Conservation (phyloP, 2,797 vertebrate genomes). For the Oryzias sinensis region DNA sequence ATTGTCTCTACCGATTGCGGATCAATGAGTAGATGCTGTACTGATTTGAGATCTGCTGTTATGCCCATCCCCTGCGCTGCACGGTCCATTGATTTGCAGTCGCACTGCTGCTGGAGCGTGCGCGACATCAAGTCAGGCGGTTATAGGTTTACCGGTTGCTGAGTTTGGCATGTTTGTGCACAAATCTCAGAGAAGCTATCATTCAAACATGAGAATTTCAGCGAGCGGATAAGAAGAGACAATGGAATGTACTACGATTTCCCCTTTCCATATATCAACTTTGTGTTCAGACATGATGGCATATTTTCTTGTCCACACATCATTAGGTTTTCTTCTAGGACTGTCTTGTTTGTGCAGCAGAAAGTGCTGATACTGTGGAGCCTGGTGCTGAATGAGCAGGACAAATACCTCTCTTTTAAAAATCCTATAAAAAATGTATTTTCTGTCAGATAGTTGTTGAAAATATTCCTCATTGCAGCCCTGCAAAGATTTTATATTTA, state of each 20-base stretch:
- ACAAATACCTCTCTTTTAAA: neutral
- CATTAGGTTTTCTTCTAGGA: neutral
- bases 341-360: neutral
- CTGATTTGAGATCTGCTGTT: slow-evolving; percentile 52
- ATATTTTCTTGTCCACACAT: neutral
- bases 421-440: slow-evolving; percentile 12
- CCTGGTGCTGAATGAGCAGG: slow-evolving; percentile 12
- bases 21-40: slow-evolving; percentile 62
- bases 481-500: slow-evolving; percentile 6
- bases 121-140: no score
- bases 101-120: slow-evolving; percentile 33
- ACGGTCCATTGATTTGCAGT: slow-evolving; percentile 52
- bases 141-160: slow-evolving; percentile 42
- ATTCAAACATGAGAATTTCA: slow-evolving; percentile 6
- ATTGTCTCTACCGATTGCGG: slow-evolving; percentile 49
- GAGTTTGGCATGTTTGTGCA: slow-evolving; percentile 46
- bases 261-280: neutral
- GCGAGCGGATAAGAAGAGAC: slow-evolving; percentile 1
- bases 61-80: slow-evolving; percentile 18
- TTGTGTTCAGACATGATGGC: slow-evolving; percentile 4
- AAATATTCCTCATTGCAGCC: no score
- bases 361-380: neutral
- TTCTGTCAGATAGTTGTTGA: slow-evolving; percentile 18
- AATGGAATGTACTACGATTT: neutral
- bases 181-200: slow-evolving; percentile 13